Conservation (phyloP, 2,113 vertebrate genomes). For the Marmota monax region DNA sequence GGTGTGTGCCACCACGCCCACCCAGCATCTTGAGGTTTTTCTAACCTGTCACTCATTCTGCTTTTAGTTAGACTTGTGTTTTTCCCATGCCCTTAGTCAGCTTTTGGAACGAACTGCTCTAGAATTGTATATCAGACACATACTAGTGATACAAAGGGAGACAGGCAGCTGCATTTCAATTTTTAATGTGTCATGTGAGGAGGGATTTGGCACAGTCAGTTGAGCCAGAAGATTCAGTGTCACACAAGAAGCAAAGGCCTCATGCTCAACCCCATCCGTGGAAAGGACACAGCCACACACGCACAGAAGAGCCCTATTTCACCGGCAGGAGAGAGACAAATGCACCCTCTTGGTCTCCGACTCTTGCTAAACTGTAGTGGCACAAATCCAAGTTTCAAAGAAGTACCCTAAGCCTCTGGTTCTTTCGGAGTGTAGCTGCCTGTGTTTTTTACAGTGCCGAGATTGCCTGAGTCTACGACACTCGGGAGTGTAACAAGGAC, state of each 20-base stretch:
- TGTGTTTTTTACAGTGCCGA: constrained; percentile 25
- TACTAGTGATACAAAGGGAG: constrained; percentile 27
- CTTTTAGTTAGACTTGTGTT: neutral
- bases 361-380: constrained; percentile 64
- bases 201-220: neutral
- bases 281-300: neutral
- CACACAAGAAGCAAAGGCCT: neutral
- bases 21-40: neutral
- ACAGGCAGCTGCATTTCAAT: constrained; percentile 43
- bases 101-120: neutral
- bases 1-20: no score
- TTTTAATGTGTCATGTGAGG: constrained; percentile 44
- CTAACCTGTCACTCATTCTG: neutral
- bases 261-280: neutral
- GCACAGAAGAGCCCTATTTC: neutral
- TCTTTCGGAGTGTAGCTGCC: constrained; percentile 45
- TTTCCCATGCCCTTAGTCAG: neutral
- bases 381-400: constrained; percentile 65
- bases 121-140: neutral
- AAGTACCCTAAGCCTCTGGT: constrained; percentile 35
- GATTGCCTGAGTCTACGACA: constrained; percentile 52
- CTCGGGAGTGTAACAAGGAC: constrained; percentile 63
- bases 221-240: constrained; percentile 15
- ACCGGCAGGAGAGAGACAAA: neutral
- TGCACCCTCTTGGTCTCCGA: constrained; percentile 20